Base-by-base conservation (phyloP, 2,113 vertebrate species). In the Saimiri boliviensis region DNA sequence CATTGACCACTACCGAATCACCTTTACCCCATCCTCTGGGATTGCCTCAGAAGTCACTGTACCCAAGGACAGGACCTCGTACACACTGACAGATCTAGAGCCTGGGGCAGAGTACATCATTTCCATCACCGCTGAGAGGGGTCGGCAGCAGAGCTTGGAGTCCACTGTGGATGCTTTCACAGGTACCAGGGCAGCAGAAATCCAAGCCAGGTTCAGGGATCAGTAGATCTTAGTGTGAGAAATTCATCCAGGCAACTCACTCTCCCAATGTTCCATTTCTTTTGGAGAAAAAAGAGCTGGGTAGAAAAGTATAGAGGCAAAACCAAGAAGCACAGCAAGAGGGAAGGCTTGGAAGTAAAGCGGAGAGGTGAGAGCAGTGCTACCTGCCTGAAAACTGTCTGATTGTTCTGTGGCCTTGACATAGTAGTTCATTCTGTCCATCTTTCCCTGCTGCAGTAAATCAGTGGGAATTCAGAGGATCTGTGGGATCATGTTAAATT, bases 21-120 rank as follows among this genome's bases (percentile, higher is more conserved):
- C 99, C 90, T 99, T 99, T 97, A 99, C 99, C 5, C 99, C 99
- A 0, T 99, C 99, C 71, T 99, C 99, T 0, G 99, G 99, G 13
- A 98, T 99, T 80, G 98, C 99, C 45, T 99, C 99, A 0, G 99
- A 99, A 98, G 98, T 99, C 97, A 99, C 99, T 0, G 99, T 99
- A 82, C 98, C 99, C 82, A 99, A 92, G 96, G 99, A 99, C 0
- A 89, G 98, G 60, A 99, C 98, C 3, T 98, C 98, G 14, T 98
- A 99, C 74, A 99, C 99, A 0, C 98, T 99, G 96, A 99, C 97
- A 0, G 99, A 99, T 77, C 98, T 99, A 42, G 99, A 99, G 95
- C 99, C 99, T 0, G 99, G 99, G 20, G 99, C 99, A 0, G 99
- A 99, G 96, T 99, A 99, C 98, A 99, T 99, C 66, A 99, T 99